phyloP scores from a whole-genome alignment of 2,888 invertebrate species.

The Lasioglossum malachurum region DNA sequence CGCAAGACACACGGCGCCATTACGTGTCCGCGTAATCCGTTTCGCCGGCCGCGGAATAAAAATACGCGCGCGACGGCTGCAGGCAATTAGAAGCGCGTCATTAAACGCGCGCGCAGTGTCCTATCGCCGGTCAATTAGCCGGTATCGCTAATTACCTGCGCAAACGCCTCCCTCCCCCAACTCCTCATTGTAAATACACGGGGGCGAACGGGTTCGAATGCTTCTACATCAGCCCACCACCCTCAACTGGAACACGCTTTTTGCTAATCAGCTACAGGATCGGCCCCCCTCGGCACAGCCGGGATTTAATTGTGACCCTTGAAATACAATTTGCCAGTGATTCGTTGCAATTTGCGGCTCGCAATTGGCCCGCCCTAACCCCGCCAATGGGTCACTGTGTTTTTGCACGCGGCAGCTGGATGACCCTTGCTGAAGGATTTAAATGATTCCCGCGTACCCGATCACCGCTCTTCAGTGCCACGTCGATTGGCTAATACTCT shows the following conservation, averaged over 20 bases:
- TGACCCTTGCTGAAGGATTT: background rate
- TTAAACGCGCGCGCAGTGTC: conserved; percentile 40
- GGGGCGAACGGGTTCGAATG: background rate
- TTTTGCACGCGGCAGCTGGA: background rate
- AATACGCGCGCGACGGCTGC: conserved; percentile 34
- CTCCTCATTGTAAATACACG: conserved; percentile 29
- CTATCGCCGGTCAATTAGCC: conserved; percentile 59
- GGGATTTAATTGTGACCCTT: conserved; percentile 15
- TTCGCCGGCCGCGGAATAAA: conserved; percentile 35
- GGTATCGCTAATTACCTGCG: conserved; percentile 51
- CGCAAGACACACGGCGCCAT: conserved; percentile 16
- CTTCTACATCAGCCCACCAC: background rate
- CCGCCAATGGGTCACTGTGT: background rate
- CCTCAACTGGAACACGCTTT: conserved; percentile 3
- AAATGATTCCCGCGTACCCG: background rate
- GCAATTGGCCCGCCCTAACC: background rate
- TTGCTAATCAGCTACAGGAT: conserved; percentile 22
- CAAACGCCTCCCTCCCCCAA: background rate
- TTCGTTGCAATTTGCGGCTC: conserved; percentile 17
- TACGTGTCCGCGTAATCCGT: conserved; percentile 36
- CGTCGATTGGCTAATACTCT: background rate
- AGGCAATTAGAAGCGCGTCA: conserved; percentile 57
- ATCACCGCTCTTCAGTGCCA: background rate
- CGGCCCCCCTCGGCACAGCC: background rate
- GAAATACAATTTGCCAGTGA: conserved; percentile 29